These are phyloP conservation scores for Balaenoptera acutorostrata DNA, from an alignment of 2,113 vertebrate genomes.

Conservation along the genomic window DNA sequence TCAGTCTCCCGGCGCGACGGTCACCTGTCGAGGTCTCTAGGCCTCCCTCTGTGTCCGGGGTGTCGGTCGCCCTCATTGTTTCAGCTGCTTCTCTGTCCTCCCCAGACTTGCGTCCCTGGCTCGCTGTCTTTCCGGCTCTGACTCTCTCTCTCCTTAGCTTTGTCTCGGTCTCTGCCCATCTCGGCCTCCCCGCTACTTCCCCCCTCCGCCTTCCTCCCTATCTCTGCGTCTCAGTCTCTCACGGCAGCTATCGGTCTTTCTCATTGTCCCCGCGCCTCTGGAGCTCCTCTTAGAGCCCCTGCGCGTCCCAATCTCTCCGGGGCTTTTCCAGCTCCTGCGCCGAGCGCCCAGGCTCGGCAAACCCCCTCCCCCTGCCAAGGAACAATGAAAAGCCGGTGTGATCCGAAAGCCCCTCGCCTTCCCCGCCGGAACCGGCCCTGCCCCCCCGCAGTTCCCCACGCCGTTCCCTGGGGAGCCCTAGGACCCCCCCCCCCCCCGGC, in stretches of 20 bases:
- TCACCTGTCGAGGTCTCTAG: background rate
- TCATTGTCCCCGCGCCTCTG: background rate
- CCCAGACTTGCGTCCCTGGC: constrained; percentile 75
- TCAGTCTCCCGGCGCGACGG: background rate
- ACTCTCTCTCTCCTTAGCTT: background rate
- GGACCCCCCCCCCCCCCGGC: background rate
- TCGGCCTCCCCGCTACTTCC: background rate
- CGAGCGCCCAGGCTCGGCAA: background rate
- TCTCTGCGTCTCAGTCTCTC: background rate
- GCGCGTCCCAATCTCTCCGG: background rate
- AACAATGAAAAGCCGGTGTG: background rate
- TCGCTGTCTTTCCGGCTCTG: background rate
- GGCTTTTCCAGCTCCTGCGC: background rate
- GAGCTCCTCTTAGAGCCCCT: background rate
- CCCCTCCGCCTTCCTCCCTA: background rate
- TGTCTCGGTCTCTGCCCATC: background rate
- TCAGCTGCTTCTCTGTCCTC: constrained; percentile 75
- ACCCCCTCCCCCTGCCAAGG: background rate
- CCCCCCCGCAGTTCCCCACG: background rate
- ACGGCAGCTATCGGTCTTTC: background rate
- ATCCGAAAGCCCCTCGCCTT: background rate
- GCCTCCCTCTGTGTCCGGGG: background rate
- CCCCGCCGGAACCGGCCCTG: background rate
- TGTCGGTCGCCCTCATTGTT: constrained; percentile 80
- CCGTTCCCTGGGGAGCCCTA: background rate